Percentiles rank a stretch among this genome's conserved stretches.
These are phyloP conservation scores for Drosophila punjabiensis DNA, from an alignment of 1,140 invertebrate genomes.

Conservation along the genomic window DNA sequence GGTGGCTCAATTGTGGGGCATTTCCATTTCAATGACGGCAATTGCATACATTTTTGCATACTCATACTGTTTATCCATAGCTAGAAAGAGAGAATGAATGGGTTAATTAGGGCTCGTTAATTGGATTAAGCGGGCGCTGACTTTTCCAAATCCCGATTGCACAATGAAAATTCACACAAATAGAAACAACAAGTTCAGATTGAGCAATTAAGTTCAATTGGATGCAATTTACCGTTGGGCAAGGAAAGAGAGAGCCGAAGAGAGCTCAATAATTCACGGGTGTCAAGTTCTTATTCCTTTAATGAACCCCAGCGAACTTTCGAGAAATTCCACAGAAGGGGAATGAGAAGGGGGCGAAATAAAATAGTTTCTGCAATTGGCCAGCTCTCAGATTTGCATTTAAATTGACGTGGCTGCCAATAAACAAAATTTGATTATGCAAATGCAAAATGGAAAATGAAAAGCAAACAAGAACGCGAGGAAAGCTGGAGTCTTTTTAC, in stretches of 20 bases:
- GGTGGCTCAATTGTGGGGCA: slow-evolving; percentile 40
- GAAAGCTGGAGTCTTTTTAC: slow-evolving; percentile 15
- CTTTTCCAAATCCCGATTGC: slow-evolving; percentile 32
- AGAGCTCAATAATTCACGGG: slow-evolving; percentile 46
- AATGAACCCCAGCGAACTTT: slow-evolving; percentile 46
- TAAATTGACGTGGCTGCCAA: slow-evolving; percentile 37
- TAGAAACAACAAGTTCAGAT: slow-evolving; percentile 26
- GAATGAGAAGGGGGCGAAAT: neutral
- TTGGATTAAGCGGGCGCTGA: slow-evolving; percentile 5
- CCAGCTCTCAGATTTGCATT: slow-evolving; percentile 46
- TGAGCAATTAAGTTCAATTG: slow-evolving; percentile 61
- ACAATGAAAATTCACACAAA: slow-evolving; percentile 41
- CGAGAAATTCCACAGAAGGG: slow-evolving; percentile 25
- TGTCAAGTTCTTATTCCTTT: slow-evolving; percentile 54
- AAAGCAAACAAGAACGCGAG: slow-evolving; percentile 21
- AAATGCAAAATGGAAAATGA: slow-evolving; percentile 22
- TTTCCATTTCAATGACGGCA: slow-evolving; percentile 31
- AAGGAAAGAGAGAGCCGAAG: slow-evolving; percentile 4
- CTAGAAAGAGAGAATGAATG: slow-evolving; percentile 15
- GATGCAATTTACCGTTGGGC: slow-evolving; percentile 37
- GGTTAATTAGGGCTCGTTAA: slow-evolving; percentile 25
- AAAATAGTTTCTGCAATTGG: slow-evolving; percentile 44
- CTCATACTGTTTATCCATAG: slow-evolving; percentile 46
- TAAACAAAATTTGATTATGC: slow-evolving; percentile 52
- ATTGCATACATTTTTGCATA: slow-evolving; percentile 38